Evolutionary conservation across 2,113 vertebrate species (phyloP), one percentile per base, ranked within the genome.

Genomic region (Alosa alosa): DNA sequence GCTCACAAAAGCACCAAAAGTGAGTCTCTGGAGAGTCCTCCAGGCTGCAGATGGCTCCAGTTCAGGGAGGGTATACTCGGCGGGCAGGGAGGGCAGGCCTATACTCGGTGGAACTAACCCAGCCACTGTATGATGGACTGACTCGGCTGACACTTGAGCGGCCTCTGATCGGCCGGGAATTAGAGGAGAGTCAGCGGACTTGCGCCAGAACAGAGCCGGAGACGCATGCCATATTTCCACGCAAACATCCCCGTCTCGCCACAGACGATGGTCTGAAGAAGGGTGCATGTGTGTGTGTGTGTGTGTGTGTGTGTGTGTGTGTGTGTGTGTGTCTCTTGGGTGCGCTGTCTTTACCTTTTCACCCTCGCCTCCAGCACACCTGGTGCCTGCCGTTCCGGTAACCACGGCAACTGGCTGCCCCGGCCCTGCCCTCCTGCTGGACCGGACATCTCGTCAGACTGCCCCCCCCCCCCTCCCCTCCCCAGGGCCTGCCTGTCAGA

Each of bases 331-430:
- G 5, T 60, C 55, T 60, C 55, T 22, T 60, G 55, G 55, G 18
- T 45, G 82, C 60, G 82, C 83, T 83, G 18, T 83, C 39, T 64
- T 83, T 81, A 82, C 78, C 81, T 47, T 49, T 81, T 85, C 85
- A 84, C 36, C 83, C 17, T 81, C 31, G 13, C 68, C 64, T 86
- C 83, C 82, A 84, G 81, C 88, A 83, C 84, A 49, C 83, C 72
- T 88, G 83, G 86, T 88, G 55, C 41, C 55, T 84, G 86, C 82
- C 86, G 81, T 88, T 87, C 68, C 68, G 9, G 90, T 90, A 86
- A 87, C 89, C 88, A 90, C 83, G 88, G 91, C 86, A 91, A 91
- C 91, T 84, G 84, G 85, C 85, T n/a, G 81, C 83, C 84, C 85
- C 81, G 72, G 81, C 85, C 83, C 64, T 87, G 81, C 82, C 83